Evolutionary conservation across 64 coral and sea anemone species (phyloP).

Genomic region (Stichodactyla mertensii): DNA sequence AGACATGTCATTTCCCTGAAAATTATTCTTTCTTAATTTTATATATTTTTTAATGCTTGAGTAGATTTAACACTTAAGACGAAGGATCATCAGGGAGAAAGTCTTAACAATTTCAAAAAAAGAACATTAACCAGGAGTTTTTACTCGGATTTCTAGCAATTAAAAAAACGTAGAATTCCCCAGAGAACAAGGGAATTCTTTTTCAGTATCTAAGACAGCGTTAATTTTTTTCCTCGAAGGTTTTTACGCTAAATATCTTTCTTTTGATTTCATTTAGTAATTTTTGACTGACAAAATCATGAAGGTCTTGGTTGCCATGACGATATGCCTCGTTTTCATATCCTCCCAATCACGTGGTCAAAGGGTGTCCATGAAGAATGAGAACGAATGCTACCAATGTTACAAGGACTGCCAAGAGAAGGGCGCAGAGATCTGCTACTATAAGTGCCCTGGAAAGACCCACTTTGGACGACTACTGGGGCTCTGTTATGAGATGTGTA

Average conservation of each 20-base stretch:
- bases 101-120: too few relatives aligned
- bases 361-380: background rate
- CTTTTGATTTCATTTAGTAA: background rate
- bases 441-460: background rate
- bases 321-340: background rate
- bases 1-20: background rate
- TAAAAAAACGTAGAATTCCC: too few relatives aligned
- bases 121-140: too few relatives aligned
- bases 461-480: background rate
- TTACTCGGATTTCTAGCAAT: too few relatives aligned
- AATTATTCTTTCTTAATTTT: too few relatives aligned
- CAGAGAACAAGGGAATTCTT: too few relatives aligned
- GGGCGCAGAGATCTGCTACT: conserved; percentile 3
- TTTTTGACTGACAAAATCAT: background rate
- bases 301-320: conserved; percentile 1
- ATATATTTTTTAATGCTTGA: too few relatives aligned
- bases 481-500: conserved; percentile 15
- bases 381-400: background rate
- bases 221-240: too few relatives aligned
- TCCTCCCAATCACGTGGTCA: conserved; percentile 4
- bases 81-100: too few relatives aligned
- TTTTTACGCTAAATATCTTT: too few relatives aligned
- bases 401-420: conserved; percentile 19
- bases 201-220: too few relatives aligned
- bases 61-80: too few relatives aligned